phyloP scores from a whole-genome alignment of 2,797 vertebrate genomes.

The Rachycentron canadum region DNA sequence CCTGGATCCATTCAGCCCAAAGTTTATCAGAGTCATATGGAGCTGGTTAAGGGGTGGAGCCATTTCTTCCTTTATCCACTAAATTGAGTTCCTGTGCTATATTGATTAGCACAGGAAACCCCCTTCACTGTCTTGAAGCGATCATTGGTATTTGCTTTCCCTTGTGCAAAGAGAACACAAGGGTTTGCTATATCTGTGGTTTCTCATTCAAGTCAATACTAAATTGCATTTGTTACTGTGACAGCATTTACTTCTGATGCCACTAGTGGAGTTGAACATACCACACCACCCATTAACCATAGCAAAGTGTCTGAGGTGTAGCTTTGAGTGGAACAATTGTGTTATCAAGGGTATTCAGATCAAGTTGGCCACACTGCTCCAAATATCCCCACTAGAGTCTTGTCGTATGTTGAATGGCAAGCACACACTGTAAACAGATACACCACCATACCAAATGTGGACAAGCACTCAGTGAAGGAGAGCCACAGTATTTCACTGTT shows the following conservation, averaged over 20 bases:
- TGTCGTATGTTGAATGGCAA: slow-evolving; percentile 23
- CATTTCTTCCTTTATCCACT: neutral
- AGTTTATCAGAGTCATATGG: slow-evolving; percentile 5
- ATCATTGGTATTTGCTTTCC: neutral
- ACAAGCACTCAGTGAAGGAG: neutral
- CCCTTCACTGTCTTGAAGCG: neutral
- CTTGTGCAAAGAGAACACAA: too few species aligned
- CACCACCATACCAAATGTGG: neutral
- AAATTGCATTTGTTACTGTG: too few species aligned
- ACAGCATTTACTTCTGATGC: neutral
- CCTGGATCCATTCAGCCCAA: neutral
- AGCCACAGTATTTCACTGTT: neutral
- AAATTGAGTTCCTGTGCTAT: neutral
- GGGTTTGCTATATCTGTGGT: neutral
- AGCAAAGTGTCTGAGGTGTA: neutral
- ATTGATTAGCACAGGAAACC: slow-evolving; percentile 6
- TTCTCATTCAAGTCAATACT: neutral
- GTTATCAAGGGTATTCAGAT: too few species aligned
- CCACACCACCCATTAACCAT: neutral
- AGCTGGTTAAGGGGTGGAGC: neutral
- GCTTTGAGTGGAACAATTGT: neutral
- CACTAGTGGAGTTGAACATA: too few species aligned
- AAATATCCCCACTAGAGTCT: slow-evolving; percentile 8
- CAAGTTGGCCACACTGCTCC: slow-evolving; percentile 48
- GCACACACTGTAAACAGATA: slow-evolving; percentile 16